phyloP scores from a whole-genome alignment of 2,888 invertebrate species.

The Sepioteuthis lessoniana region DNA sequence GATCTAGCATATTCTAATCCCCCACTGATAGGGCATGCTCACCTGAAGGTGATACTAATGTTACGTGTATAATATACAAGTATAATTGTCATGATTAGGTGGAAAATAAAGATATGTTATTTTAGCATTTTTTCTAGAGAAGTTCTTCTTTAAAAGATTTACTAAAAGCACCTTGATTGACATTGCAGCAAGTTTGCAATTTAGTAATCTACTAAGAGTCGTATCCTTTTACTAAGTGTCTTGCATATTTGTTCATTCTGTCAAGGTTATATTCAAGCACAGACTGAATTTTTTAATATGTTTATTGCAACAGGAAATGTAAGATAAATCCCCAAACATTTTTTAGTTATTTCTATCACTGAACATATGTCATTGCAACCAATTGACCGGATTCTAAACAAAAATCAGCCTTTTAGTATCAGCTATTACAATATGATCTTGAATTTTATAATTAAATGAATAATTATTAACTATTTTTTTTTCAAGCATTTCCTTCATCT shows the following conservation, averaged over 20 bases:
- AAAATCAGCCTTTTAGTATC: background rate
- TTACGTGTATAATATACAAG: too few relatives aligned
- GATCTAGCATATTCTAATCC: too few relatives aligned
- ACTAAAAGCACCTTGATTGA: background rate
- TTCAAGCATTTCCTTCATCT: too few relatives aligned
- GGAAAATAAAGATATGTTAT: background rate
- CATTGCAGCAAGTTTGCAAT: background rate
- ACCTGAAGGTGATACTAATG: too few relatives aligned
- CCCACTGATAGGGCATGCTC: too few relatives aligned
- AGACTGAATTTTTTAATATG: background rate
- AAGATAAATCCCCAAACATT: background rate
- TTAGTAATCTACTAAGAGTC: background rate
- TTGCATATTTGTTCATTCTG: background rate
- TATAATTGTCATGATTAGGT: background rate
- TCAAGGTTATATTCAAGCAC: background rate
- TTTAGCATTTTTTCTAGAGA: too few relatives aligned
- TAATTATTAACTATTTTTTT: too few relatives aligned
- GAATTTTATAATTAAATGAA: too few relatives aligned
- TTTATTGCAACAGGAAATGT: background rate
- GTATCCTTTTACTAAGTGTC: too few relatives aligned
- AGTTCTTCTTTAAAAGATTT: background rate
- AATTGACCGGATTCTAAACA: background rate
- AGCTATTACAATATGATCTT: too few relatives aligned
- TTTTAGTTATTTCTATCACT: too few relatives aligned
- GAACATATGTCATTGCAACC: background rate